A percentile compares a stretch with the other conserved stretches of the same genome.
Evolutionary conservation across 2,888 invertebrate genomes (phyloP).

Genomic region (Sympetrum striolatum): DNA sequence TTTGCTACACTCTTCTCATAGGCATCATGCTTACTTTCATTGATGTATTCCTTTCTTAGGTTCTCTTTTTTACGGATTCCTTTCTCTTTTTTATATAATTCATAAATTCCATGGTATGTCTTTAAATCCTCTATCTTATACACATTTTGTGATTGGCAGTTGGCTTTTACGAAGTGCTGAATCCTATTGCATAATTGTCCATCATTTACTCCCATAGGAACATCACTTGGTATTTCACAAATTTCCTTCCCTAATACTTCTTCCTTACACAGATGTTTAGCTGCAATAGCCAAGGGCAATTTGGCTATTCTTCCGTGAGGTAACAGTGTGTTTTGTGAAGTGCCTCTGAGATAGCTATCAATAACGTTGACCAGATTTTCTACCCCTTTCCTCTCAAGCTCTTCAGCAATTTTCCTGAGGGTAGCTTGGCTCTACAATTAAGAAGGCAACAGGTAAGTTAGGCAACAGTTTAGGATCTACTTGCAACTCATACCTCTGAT

Average conservation of each 20-base stretch:
- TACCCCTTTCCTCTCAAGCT: not conserved
- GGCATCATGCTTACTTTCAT: not conserved
- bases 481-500: too few species aligned
- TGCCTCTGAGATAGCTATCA: not conserved
- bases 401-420: not conserved
- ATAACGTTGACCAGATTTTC: not conserved
- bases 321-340: not conserved
- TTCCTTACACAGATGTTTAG: not conserved
- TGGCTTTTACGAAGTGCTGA: not conserved
- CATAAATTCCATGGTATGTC: not conserved
- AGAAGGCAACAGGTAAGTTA: too few species aligned
- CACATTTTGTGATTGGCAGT: not conserved
- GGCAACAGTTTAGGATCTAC: too few species aligned
- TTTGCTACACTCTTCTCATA: not conserved
- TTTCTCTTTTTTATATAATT: not conserved
- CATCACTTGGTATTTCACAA: not conserved
- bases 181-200: not conserved
- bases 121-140: not conserved
- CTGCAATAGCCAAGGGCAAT: not conserved
- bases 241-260: not conserved
- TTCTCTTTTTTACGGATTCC: not conserved
- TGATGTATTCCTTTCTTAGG: not conserved
- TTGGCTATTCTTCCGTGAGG: not conserved
- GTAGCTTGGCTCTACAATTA: not conserved
- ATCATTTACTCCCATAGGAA: not conserved